A percentile compares a stretch with the other conserved stretches of the same genome.
Evolutionary conservation across 1,140 invertebrate species (phyloP).

Genomic region (Oncopodura yosiiana): DNA sequence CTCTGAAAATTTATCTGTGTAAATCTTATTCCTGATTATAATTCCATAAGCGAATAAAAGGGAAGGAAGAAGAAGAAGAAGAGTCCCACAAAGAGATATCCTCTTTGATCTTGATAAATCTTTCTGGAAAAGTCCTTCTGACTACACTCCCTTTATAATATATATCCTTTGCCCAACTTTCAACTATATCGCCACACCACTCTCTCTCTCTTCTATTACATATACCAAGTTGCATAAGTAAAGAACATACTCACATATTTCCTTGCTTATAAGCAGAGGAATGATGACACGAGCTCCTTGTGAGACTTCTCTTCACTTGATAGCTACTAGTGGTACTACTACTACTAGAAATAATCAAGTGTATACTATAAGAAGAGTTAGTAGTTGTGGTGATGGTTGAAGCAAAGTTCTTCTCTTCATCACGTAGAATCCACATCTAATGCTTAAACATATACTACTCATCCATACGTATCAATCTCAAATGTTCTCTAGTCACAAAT

Average conservation of each 20-base stretch:
- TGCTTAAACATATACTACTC: slow-evolving; percentile 17
- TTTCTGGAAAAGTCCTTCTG: slow-evolving; percentile 26
- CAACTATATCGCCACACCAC: no score
- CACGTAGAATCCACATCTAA: slow-evolving; percentile 16
- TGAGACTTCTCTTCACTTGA: background rate
- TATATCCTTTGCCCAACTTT: no score
- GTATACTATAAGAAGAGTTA: no score
- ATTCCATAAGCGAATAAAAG: slow-evolving; percentile 35
- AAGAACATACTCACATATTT: no score
- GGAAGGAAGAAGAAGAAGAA: slow-evolving; percentile 17
- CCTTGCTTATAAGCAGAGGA: no score
- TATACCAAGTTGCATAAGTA: slow-evolving; percentile 17
- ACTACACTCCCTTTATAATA: no score
- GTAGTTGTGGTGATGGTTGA: no score
- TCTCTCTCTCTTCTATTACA: slow-evolving; percentile 16
- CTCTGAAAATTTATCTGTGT: slow-evolving; percentile 19
- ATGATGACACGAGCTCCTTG: slow-evolving; percentile 11
- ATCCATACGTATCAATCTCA: slow-evolving; percentile 25
- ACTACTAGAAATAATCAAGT: no score
- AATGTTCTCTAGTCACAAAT: slow-evolving; percentile 13
- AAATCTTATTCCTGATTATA: slow-evolving; percentile 35
- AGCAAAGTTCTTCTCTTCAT: slow-evolving; percentile 10
- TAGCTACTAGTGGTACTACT: no score
- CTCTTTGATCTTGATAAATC: slow-evolving; percentile 36
- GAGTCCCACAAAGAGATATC: slow-evolving; percentile 28